phyloP scores from a whole-genome alignment of 2,888 invertebrate genomes.

The Brachycybe producta region DNA sequence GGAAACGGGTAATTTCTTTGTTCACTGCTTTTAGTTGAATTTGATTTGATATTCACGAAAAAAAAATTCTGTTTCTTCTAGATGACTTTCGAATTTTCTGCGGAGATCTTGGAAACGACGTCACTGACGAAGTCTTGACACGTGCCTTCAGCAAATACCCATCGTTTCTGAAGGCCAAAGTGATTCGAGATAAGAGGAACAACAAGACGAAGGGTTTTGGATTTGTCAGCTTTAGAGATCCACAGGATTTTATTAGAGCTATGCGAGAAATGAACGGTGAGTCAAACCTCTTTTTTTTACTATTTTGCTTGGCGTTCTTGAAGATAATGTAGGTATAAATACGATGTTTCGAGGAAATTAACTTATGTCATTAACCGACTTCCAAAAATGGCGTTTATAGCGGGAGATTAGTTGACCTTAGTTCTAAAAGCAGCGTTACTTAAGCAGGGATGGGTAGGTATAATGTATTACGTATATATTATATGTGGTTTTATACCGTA shows the following conservation, averaged over 20 bases:
- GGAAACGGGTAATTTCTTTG: constrained; percentile 55
- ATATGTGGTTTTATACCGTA: too few species aligned
- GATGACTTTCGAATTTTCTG: constrained; percentile 98
- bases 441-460: too few species aligned
- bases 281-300: not conserved
- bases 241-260: constrained; percentile 91
- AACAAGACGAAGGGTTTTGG: constrained; percentile 99
- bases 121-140: constrained; percentile 92
- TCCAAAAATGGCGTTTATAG: too few species aligned
- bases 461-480: too few species aligned
- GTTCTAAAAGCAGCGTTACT: too few species aligned
- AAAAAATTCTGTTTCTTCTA: constrained; percentile 26
- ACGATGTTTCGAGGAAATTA: too few species aligned
- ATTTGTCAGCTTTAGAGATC: constrained; percentile 95
- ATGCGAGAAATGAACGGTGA: constrained; percentile 99
- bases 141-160: constrained; percentile 88
- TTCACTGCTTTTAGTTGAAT: not conserved
- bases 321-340: too few species aligned
- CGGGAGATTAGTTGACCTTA: too few species aligned
- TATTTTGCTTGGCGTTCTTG: too few species aligned
- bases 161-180: constrained; percentile 87
- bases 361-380: too few species aligned
- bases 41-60: not conserved
- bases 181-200: constrained; percentile 87
- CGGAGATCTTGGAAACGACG: constrained; percentile 98